Conservation (phyloP, 37 sponge, comb jelly and placozoan genomes). For the Halichondria panicea region DNA sequence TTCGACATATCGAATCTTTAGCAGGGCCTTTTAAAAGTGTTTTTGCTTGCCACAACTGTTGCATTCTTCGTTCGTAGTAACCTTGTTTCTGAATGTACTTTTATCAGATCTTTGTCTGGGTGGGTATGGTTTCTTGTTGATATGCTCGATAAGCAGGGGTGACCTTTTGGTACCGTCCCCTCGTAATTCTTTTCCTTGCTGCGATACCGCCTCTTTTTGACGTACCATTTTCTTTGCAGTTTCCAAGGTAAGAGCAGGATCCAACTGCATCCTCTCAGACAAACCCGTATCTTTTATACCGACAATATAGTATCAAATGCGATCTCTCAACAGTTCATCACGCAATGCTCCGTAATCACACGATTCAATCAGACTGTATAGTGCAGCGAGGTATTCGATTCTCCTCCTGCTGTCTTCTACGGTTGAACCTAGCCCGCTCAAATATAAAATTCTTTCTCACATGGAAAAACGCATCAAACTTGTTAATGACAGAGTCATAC, state of each 20-base stretch:
- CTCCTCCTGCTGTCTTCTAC: slow-evolving; percentile 10
- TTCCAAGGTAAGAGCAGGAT: slow-evolving; percentile 14
- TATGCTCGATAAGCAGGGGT: background rate
- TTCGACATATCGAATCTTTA: too few species aligned
- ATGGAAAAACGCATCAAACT: slow-evolving; percentile 15
- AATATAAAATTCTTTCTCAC: slow-evolving; percentile 18
- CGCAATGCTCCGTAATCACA: slow-evolving; percentile 19
- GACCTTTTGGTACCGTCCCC: background rate
- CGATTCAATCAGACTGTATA: slow-evolving; percentile 13
- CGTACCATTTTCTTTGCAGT: background rate
- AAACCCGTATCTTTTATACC: slow-evolving; percentile 8
- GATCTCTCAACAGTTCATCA: slow-evolving; percentile 29
- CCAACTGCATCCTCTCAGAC: slow-evolving; percentile 15
- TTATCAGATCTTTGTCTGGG: too few species aligned
- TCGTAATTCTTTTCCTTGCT: background rate
- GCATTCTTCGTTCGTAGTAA: too few species aligned
- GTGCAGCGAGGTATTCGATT: slow-evolving; percentile 13
- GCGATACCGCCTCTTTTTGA: background rate
- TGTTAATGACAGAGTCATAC: background rate
- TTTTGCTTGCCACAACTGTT: too few species aligned
- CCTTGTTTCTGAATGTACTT: too few species aligned
- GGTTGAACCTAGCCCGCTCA: slow-evolving; percentile 28
- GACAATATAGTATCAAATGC: slow-evolving; percentile 20
- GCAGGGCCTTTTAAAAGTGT: too few species aligned
- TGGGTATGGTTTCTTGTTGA: background rate